Evolutionary conservation across 2,113 vertebrate genomes (phyloP), one percentile per base, ranked within the genome.

Genomic region (Neolamprologus cancellatus): DNA sequence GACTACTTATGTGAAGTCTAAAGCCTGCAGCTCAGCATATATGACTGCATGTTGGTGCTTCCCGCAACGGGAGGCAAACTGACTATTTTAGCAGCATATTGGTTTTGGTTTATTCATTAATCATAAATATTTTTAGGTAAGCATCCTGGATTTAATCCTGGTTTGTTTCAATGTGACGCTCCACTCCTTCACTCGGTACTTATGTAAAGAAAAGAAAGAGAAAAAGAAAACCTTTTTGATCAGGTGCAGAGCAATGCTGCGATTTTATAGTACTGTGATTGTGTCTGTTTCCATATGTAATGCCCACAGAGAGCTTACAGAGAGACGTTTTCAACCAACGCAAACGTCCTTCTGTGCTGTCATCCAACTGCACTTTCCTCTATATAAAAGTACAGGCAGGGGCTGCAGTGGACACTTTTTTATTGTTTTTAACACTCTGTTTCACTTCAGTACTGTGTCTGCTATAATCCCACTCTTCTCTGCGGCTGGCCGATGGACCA

Each of bases 171-270:
- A 28, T 3, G 61, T 57, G 18, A 78, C 7, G 10, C 14, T 4
- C 14, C 9, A 25, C 18, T 66, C 15, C 46, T 28, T 59, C 14
- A 39, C 32, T 46, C 69, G 25, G 41, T 17, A 17, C 13, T 66
- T 39, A 39, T 23, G 34, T 8, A 39, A 64, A 64, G 59, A n/a
- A n/a, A 64, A 61, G 0, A 64, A 23, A 39, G 10, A 66, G 34
- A 66, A 66, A 39, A 23, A 39, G 18, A 66, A 66, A 13, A 66
- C n/a, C 34, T 39, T 66, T 66, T 66, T 39, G 34, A 39, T 39
- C 34, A 13, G 12, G n/a, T 39, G 12, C 7, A 4, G n/a, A 39
- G 61, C 34, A 39, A 0, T 23, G 0, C 11, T 0, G 11, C 1
- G 1, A 39, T 39, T 20, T 66, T 39, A 20, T 39, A 39, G 61